A percentile compares a stretch with the other conserved stretches of the same genome.
phyloP scores from a whole-genome alignment of 1,140 invertebrate genomes.

The Saccostrea glomerata region DNA sequence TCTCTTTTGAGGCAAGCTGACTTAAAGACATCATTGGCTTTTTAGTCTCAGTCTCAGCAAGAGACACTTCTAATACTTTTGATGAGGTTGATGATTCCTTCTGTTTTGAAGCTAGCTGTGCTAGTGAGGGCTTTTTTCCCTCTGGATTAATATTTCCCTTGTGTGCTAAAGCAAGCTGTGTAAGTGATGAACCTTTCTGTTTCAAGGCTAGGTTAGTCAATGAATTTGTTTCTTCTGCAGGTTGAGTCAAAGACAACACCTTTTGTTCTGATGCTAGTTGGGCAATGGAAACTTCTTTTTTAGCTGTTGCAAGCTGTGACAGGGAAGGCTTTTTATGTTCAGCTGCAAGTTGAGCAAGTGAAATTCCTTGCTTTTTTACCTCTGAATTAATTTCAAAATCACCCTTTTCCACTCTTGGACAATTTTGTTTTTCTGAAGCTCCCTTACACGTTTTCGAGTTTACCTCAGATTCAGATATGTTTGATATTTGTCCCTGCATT shows the following conservation, averaged over 20 bases:
- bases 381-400: background rate
- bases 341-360: constrained; percentile 22
- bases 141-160: background rate
- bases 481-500: background rate
- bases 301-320: background rate
- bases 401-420: background rate
- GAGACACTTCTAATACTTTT: background rate
- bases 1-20: background rate
- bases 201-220: background rate
- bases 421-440: background rate
- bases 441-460: background rate
- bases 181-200: background rate
- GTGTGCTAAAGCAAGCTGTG: background rate
- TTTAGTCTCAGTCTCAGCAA: background rate
- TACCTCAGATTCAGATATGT: background rate
- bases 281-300: background rate
- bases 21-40: background rate
- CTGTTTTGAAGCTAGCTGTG: background rate
- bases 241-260: background rate
- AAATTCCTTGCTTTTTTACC: background rate
- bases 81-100: background rate
- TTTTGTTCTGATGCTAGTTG: background rate
- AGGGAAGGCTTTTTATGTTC: background rate
- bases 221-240: background rate
- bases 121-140: background rate